Conservation (phyloP, 1,140 invertebrate species). For the Fopius arisanus region DNA sequence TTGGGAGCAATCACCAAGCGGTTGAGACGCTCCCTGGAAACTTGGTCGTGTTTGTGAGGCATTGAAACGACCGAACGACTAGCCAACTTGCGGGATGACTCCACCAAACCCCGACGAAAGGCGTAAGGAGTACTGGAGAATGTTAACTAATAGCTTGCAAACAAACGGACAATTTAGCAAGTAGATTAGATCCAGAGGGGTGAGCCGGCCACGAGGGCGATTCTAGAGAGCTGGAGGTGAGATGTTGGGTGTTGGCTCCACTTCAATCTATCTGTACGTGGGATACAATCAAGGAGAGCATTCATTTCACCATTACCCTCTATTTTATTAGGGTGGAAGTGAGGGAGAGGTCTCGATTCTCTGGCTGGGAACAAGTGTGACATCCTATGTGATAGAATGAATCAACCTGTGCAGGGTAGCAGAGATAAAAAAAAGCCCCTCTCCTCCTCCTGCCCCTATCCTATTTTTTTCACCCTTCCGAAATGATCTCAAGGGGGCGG, state of each 20-base stretch:
- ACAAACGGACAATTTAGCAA: conserved; percentile 46
- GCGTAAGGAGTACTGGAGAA: conserved; percentile 30
- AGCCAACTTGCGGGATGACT: background rate
- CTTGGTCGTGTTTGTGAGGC: background rate
- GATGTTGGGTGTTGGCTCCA: background rate
- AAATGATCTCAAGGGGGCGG: background rate
- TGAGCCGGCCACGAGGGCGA: background rate
- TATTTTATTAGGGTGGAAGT: conserved; percentile 36
- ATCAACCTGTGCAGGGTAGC: background rate
- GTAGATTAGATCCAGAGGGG: conserved; percentile 29
- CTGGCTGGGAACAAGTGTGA: background rate
- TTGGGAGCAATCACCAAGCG: background rate
- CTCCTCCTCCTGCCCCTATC: no score
- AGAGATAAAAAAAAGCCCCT: background rate
- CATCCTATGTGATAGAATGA: conserved; percentile 1
- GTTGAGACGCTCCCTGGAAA: background rate
- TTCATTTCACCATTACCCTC: conserved; percentile 36
- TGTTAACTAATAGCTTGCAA: conserved; percentile 42
- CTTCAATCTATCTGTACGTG: background rate
- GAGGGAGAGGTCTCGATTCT: conserved; percentile 12
- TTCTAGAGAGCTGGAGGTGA: background rate
- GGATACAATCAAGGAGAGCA: conserved; percentile 36
- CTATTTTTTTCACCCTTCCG: background rate
- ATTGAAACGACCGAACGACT: background rate
- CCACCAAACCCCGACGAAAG: conserved; percentile 1